Percentiles rank a stretch among this genome's conserved stretches.
Evolutionary conservation across 2,888 invertebrate genomes (phyloP).

Genomic region (Campopleginae sp.): DNA sequence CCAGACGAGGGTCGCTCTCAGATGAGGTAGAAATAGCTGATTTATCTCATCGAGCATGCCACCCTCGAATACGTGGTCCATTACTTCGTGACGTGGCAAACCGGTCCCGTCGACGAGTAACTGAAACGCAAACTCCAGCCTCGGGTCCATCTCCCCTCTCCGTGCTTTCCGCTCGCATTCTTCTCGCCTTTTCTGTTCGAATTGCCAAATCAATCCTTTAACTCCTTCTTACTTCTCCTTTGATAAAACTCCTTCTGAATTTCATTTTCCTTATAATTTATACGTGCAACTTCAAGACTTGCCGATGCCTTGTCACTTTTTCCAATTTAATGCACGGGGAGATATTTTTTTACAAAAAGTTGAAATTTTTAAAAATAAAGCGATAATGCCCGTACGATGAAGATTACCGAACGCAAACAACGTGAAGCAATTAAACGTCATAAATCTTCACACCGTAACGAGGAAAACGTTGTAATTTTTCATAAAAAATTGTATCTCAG

Average conservation of each 20-base stretch:
- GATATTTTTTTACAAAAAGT: no score
- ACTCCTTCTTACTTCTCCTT: background rate
- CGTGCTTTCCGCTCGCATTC: constrained; percentile 96
- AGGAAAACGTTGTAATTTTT: no score
- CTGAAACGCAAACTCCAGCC: constrained; percentile 95
- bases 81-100: constrained; percentile 92
- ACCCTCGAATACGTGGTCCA: constrained; percentile 96
- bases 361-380: no score
- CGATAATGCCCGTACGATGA: no score
- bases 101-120: constrained; percentile 94
- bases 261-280: background rate
- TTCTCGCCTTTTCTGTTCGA: constrained; percentile 89
- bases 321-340: no score
- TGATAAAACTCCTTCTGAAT: background rate
- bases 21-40: constrained; percentile 93
- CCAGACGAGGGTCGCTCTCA: constrained; percentile 94
- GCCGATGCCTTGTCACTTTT: no score
- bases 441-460: no score
- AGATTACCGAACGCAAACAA: no score
- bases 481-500: no score
- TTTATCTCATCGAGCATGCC: constrained; percentile 96
- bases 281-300: background rate
- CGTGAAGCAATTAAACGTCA: no score
- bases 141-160: constrained; percentile 96
- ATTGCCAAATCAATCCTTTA: constrained; percentile 13